A percentile compares a stretch with the other conserved stretches of the same genome.
phyloP scores from a whole-genome alignment of 2,113 vertebrate species.

The Cynocephalus volans region DNA sequence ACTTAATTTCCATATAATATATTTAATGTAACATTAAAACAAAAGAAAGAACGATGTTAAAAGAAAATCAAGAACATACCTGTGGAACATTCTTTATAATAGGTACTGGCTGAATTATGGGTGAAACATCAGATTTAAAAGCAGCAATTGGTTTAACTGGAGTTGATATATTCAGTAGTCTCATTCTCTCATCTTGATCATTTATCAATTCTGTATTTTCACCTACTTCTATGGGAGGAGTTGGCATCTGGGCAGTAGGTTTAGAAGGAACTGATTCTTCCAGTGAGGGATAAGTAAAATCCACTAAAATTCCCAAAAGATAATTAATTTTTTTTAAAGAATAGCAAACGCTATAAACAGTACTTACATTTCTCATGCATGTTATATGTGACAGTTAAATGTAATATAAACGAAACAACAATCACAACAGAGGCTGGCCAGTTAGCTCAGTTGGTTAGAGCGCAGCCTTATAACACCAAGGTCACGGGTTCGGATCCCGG shows the following conservation, averaged over 20 bases:
- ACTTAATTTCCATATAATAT: not conserved
- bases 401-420: slow-evolving; percentile 20
- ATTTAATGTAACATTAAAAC: slow-evolving; percentile 45
- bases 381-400: slow-evolving; percentile 18
- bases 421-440: not conserved
- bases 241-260: slow-evolving; percentile 83
- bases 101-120: slow-evolving; percentile 85
- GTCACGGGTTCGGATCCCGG: no score
- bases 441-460: no score
- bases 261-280: slow-evolving; percentile 92
- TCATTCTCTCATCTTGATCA: slow-evolving; percentile 86
- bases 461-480: no score
- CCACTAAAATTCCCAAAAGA: slow-evolving; percentile 90
- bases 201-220: slow-evolving; percentile 85
- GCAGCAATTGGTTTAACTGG: slow-evolving; percentile 73
- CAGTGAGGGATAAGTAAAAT: slow-evolving; percentile 97
- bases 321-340: slow-evolving; percentile 57
- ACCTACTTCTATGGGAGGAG: slow-evolving; percentile 84
- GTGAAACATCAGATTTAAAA: slow-evolving; percentile 83
- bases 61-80: slow-evolving; percentile 87
- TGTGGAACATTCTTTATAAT: slow-evolving; percentile 92
- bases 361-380: not conserved
- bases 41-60: slow-evolving; percentile 9
- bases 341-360: slow-evolving; percentile 81
- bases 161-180: slow-evolving; percentile 74